phyloP scores from a whole-genome alignment of 1,140 invertebrate genomes.

The Calephelis nemesis region DNA sequence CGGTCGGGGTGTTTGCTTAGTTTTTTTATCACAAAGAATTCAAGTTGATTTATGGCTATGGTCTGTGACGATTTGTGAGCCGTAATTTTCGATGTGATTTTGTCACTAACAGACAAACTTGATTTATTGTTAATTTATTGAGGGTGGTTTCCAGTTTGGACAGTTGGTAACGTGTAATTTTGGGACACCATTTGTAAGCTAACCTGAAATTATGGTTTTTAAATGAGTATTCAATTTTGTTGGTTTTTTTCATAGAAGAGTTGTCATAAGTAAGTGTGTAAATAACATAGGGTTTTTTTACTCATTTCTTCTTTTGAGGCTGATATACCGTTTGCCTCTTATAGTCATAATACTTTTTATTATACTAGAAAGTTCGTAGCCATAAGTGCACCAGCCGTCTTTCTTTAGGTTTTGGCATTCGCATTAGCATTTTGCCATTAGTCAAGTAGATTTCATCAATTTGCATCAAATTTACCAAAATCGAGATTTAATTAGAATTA shows the following conservation, averaged over 20 bases:
- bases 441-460: too few species aligned
- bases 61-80: slow-evolving; percentile 74
- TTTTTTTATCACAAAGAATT: slow-evolving; percentile 65
- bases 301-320: too few species aligned
- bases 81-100: slow-evolving; percentile 73
- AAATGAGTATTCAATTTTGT: slow-evolving; percentile 33
- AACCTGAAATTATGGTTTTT: slow-evolving; percentile 40
- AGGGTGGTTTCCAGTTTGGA: slow-evolving; percentile 56
- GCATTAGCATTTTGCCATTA: too few species aligned
- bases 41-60: slow-evolving; percentile 68
- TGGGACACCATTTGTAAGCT: slow-evolving; percentile 27
- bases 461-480: too few species aligned
- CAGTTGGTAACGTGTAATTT: slow-evolving; percentile 64
- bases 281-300: too few species aligned
- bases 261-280: too few species aligned
- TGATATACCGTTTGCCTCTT: too few species aligned
- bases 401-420: too few species aligned
- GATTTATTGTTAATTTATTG: slow-evolving; percentile 70
- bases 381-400: too few species aligned
- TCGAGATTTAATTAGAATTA: too few species aligned
- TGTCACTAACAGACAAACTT: slow-evolving; percentile 64
- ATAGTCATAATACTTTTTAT: too few species aligned
- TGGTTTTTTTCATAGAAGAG: background rate
- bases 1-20: slow-evolving; percentile 70
- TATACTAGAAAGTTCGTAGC: too few species aligned